Evolutionary conservation across 1,140 invertebrate species (phyloP).

Genomic region (Camponotus pennsylvanicus): DNA sequence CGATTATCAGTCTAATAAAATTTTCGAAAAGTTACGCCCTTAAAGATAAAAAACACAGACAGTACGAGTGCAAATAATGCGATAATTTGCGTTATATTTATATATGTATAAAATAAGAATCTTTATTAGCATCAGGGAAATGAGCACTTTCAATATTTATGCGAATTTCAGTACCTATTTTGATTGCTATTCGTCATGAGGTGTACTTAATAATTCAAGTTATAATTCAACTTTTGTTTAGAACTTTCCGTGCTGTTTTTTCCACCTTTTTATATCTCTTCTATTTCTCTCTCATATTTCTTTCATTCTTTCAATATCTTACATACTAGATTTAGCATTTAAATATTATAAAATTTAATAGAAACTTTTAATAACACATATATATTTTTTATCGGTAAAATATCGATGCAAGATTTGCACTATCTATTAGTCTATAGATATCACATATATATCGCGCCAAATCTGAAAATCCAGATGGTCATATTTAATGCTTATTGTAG

Average conservation of each 20-base stretch:
- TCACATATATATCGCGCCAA: background rate
- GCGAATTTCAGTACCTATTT: background rate
- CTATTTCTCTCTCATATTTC: too few relatives aligned
- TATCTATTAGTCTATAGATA: too few relatives aligned
- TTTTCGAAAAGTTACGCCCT: background rate
- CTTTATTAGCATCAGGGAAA: background rate
- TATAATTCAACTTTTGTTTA: background rate
- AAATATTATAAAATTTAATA: too few relatives aligned
- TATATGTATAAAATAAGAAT: too few relatives aligned
- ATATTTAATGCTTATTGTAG: background rate
- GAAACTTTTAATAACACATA: background rate
- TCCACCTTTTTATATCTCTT: too few relatives aligned
- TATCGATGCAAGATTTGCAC: background rate
- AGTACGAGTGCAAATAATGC: background rate
- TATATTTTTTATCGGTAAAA: background rate
- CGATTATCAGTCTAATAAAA: background rate
- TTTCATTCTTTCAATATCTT: too few relatives aligned
- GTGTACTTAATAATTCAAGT: background rate
- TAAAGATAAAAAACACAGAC: background rate
- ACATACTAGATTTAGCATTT: too few relatives aligned
- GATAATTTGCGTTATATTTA: background rate
- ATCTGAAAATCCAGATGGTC: background rate
- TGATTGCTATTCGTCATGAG: background rate
- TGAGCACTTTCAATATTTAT: background rate
- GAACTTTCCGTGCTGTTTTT: background rate